Percentiles rank a stretch among this genome's conserved stretches.
These are phyloP conservation scores for Thysanoteuthis rhombus DNA, from an alignment of 2,888 invertebrate genomes.

Conservation along the genomic window DNA sequence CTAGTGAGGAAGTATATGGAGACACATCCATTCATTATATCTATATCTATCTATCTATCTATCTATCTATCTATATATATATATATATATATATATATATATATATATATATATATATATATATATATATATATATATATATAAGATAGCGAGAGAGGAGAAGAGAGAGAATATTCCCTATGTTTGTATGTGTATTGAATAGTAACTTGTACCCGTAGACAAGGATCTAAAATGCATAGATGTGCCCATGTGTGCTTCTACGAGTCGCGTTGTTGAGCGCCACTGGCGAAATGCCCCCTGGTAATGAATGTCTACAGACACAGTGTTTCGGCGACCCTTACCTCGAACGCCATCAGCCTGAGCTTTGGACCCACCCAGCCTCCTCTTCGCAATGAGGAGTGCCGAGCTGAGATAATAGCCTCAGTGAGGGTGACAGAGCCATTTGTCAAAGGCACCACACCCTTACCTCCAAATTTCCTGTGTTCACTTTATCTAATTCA, in stretches of 20 bases:
- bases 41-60: no score
- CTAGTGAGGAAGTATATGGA: no score
- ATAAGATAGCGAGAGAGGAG: not conserved
- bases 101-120: not conserved
- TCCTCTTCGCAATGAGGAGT: not conserved
- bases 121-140: not conserved
- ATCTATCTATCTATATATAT: no score
- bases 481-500: not conserved
- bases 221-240: not conserved
- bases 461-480: not conserved
- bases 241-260: not conserved
- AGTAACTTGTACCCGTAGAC: not conserved
- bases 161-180: no score
- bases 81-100: no score
- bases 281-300: not conserved
- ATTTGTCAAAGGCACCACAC: not conserved
- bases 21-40: no score
- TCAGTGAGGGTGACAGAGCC: not conserved
- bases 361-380: no score
- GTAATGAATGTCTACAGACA: not conserved
- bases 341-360: not conserved
- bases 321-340: not conserved
- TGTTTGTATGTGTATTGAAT: no score
- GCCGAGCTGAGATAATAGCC: not conserved
- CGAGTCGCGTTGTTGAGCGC: not conserved